Conservation (phyloP, 2,888 invertebrate genomes). For the Drosophila dives region DNA sequence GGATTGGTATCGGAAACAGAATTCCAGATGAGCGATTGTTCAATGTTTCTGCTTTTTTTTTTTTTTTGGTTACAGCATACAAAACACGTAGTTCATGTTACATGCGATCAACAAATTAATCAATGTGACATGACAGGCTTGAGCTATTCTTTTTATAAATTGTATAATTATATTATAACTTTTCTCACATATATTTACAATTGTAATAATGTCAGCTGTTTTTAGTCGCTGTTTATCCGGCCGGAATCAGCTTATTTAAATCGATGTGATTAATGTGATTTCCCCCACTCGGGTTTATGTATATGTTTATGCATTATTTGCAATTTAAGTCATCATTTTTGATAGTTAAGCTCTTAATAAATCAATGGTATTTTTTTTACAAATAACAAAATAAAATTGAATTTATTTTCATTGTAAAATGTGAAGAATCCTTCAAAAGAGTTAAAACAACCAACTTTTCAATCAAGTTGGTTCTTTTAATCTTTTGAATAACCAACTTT, state of each 20-base stretch:
- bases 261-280: background rate
- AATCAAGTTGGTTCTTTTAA: too few species aligned
- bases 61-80: background rate
- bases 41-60: background rate
- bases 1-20: constrained; percentile 15
- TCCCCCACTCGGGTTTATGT: background rate
- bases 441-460: too few species aligned
- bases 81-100: constrained; percentile 15
- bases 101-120: constrained; percentile 23
- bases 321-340: background rate
- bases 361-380: background rate
- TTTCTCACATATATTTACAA: background rate
- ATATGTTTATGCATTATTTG: background rate
- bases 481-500: too few species aligned
- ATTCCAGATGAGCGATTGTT: constrained; percentile 33
- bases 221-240: background rate
- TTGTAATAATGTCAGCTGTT: background rate
- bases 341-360: background rate
- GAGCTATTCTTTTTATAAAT: background rate
- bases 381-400: background rate
- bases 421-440: too few species aligned
- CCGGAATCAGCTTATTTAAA: background rate
- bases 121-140: constrained; percentile 2
- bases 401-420: background rate
- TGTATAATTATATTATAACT: background rate